phyloP scores from a whole-genome alignment of 2,113 vertebrate genomes.

The Coturnix japonica region DNA sequence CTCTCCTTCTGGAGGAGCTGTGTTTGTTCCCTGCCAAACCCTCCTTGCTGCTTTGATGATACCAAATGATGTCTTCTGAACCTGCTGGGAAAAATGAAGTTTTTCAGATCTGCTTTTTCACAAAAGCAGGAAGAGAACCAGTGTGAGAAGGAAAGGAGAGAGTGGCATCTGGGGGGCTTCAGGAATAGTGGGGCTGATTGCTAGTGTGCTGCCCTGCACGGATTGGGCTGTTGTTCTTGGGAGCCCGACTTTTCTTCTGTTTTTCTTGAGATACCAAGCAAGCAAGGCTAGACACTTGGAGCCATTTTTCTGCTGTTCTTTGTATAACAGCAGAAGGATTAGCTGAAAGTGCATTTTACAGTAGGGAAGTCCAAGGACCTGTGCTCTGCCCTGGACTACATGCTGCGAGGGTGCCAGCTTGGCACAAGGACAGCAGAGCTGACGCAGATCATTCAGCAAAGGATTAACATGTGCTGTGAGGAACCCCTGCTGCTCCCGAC shows the following conservation, averaged over 20 bases:
- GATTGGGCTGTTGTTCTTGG: not conserved
- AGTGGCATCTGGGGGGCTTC: not conserved
- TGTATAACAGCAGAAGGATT: not conserved
- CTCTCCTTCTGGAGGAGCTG: not conserved
- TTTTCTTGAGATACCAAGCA: not conserved
- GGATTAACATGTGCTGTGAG: not conserved
- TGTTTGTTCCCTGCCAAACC: not conserved
- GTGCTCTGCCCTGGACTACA: not conserved
- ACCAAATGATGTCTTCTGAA: not conserved
- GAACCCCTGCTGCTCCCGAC: not conserved
- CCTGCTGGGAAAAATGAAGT: not conserved
- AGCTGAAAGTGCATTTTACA: not conserved
- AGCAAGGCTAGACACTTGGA: not conserved
- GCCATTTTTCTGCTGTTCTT: not conserved
- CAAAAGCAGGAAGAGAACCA: not conserved
- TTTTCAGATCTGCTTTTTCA: not conserved
- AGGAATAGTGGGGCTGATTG: not conserved
- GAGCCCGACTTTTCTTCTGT: not conserved
- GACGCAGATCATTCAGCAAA: not conserved
- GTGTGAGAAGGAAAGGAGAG: not conserved
- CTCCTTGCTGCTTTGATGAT: rapidly evolving
- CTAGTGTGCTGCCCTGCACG: not conserved
- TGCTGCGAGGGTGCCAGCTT: slow-evolving; percentile 5
- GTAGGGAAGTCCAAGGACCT: not conserved
- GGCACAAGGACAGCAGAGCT: not conserved